Base-by-base conservation (phyloP, 2,113 vertebrate genomes). In the Aptenodytes patagonicus region DNA sequence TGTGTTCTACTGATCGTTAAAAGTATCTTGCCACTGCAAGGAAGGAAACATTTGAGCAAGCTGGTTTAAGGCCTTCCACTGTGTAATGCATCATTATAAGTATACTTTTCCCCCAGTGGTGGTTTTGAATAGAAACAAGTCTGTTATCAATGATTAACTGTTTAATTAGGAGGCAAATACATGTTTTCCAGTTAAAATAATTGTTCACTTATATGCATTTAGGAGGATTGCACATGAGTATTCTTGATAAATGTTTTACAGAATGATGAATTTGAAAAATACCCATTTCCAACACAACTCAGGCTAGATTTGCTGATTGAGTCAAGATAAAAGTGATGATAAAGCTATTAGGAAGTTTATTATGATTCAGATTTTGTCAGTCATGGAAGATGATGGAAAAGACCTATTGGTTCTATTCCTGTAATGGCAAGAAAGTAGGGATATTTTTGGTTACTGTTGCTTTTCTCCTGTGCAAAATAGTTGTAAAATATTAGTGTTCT, bases 331-430 rank as follows among this genome's bases (percentile, higher is more conserved):
- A 93, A 75, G 25, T 61, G 22, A 40, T 31, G 29, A 29, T 68
- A 70, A 90, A 78, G 31, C 38, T 75, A 0, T 61, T 64, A 40
- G 29, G 38, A 94, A 85, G 38, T 29, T 77, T 66, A 3, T 19
- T 80, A 20, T 22, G 29, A 24, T 87, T 82, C 36, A 38, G 17
- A 52, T 82, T 92, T 73, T 70, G 24, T 75, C 47, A 57, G 36
- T 89, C 44, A 17, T 72, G 94, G 89, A 97, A 94, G 94, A 34
- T 86, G 91, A 95, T 97, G 96, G 95, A 97, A 97, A 95, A 97
- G 97, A 78, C 91, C 89, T 96, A 47, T 95, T 97, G 91, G 84
- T 90, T 97, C 91, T 96, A 60, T 89, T 96, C 87, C 71, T 82
- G 13, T 73, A 80, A 38, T 38, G 32, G 7, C 36, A 86, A 88